Evolutionary conservation across 2,888 invertebrate species (phyloP), one percentile per base, ranked within the genome.

Genomic region (Diachrysia chrysitis): DNA sequence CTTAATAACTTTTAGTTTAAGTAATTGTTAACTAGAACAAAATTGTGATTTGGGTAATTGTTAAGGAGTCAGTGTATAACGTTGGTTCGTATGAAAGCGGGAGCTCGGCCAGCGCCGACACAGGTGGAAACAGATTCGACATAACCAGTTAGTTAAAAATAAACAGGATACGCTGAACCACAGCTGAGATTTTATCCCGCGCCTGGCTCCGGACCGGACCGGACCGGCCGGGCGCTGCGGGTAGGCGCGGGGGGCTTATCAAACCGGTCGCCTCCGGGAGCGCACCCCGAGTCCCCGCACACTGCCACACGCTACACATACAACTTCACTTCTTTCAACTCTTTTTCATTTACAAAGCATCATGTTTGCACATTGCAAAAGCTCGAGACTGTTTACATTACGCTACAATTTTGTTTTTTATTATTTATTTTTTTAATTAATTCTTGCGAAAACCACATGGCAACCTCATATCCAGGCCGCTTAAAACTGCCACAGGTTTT

Each of bases 111-210:
- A 29, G 21, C 54, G 55, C 32, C 65, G 66, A 63, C 71, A 62
- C 79, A 81, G 78, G 77, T 81, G 81, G 75, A 78, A 61, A 84
- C 79, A 83, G 81, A 86, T 86, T 86, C 84, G 82, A 87, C 82
- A 83, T 83, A 90, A 92, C 91, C 89, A 84, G 91, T 90, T 87
- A 82, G 87, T 88, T 91, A 90, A 90, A 92, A 91, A 92, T 92
- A 92, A 89, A 90, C 89, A 81, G 78, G 73, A 79, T 81, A 81
- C 79, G 80, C 81, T 79, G 83, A 75, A 79, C 62, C 65, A 58
- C 79, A 81, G 83, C 85, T 74, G 86, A 85, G 87, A 88, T 85
- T 87, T 76, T 81, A 82, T 80, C 83, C 76, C 74, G 64, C 63
- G 59, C 51, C 54, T 58, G 66, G 48, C 48, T 57, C 58, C 59